Percentiles rank a stretch among this genome's conserved stretches.
Evolutionary conservation across 2,797 vertebrate species (phyloP).

Genomic region (Cossypha heuglini): DNA sequence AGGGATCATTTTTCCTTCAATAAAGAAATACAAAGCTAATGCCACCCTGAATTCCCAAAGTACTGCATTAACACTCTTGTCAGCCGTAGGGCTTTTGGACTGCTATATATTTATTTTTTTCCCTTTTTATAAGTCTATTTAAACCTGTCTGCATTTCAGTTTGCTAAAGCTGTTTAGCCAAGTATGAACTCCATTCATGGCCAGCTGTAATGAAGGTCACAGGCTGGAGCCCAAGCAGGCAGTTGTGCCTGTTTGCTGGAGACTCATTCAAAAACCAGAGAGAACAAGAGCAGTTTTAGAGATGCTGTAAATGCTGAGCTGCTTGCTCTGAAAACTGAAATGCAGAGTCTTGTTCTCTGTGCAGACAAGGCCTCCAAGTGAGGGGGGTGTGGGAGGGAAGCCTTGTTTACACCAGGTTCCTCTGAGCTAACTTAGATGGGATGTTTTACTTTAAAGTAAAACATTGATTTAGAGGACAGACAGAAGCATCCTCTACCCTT

Average conservation of each 20-base stretch:
- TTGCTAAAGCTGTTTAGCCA: not conserved
- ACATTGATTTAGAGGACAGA: not conserved
- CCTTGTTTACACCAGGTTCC: not conserved
- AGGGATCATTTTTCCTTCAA: not conserved
- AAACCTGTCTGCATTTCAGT: not conserved
- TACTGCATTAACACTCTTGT: not conserved
- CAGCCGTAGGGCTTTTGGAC: not conserved
- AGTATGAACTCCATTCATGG: not conserved
- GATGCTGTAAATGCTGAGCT: not conserved
- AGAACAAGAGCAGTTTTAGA: not conserved
- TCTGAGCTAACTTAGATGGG: not conserved
- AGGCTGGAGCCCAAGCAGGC: conserved; percentile 4
- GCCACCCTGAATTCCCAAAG: not conserved
- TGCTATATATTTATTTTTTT: not conserved
- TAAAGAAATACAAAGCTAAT: not conserved
- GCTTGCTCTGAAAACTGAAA: not conserved
- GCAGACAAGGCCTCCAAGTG: not conserved
- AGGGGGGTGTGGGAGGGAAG: not conserved
- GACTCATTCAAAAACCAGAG: not conserved
- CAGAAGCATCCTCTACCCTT: not conserved
- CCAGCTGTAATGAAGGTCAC: not conserved
- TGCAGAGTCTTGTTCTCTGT: not conserved
- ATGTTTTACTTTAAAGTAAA: not conserved
- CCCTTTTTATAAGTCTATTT: not conserved
- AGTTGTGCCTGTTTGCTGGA: not conserved